A percentile compares a stretch with the other conserved stretches of the same genome.
These are phyloP conservation scores for Semotilus atromaculatus DNA, from an alignment of 2,797 vertebrate genomes.

Conservation along the genomic window DNA sequence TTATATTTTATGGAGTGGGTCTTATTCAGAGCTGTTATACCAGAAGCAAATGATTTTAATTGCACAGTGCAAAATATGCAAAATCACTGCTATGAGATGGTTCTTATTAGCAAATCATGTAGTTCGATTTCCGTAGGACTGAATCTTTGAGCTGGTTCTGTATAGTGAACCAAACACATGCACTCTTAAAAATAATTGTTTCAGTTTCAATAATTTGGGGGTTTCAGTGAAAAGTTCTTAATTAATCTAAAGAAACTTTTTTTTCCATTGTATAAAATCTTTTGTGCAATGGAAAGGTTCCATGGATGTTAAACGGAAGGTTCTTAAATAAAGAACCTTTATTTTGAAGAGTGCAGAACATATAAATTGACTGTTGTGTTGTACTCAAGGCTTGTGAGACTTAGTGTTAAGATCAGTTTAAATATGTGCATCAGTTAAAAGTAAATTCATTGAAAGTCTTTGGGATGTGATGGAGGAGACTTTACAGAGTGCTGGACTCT, in stretches of 20 bases:
- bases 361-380: not conserved
- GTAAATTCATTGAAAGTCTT: too few species aligned
- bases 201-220: too few species aligned
- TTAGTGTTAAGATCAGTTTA: not conserved
- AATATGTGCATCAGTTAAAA: not conserved
- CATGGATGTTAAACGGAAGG: not conserved
- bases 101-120: not conserved
- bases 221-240: not conserved
- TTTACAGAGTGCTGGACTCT: too few species aligned
- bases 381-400: not conserved
- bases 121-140: not conserved
- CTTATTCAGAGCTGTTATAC: not conserved
- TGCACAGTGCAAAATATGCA: not conserved
- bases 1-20: not conserved
- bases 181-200: not conserved
- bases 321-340: not conserved
- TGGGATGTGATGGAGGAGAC: too few species aligned
- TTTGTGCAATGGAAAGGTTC: not conserved
- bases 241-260: too few species aligned
- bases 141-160: not conserved
- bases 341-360: not conserved
- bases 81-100: not conserved
- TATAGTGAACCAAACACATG: not conserved
- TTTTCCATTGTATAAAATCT: too few species aligned
- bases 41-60: not conserved